These are phyloP conservation scores for Axinella damicornis DNA, from an alignment of 37 sponge, comb jelly and placozoan genomes.

Conservation along the genomic window DNA sequence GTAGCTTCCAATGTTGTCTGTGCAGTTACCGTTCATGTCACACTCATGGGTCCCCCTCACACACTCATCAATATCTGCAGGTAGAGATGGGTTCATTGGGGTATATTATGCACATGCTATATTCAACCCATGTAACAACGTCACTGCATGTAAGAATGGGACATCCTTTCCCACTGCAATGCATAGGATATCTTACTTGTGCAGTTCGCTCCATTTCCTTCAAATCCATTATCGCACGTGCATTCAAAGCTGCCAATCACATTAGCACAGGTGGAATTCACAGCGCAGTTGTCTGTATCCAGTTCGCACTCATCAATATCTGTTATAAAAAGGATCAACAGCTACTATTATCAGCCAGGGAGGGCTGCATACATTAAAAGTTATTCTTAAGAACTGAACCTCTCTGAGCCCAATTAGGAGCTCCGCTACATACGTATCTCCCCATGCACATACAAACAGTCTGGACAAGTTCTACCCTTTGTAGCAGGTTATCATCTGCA, in stretches of 20 bases:
- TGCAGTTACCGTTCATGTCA: constrained; percentile 39
- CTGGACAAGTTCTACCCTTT: no score
- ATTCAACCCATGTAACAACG: no score
- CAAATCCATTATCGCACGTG: constrained; percentile 17
- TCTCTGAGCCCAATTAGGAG: neutral
- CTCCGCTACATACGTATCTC: constrained; percentile 4
- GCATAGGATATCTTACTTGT: no score
- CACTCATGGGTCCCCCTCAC: neutral
- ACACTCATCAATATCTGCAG: constrained; percentile 37
- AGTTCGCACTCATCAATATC: constrained; percentile 44
- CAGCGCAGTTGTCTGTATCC: neutral
- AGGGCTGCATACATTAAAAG: constrained; percentile 28
- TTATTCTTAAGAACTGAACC: constrained; percentile 40
- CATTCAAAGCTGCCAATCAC: constrained; percentile 32
- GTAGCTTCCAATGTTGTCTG: constrained; percentile 54
- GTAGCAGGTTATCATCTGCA: no score
- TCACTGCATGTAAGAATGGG: no score
- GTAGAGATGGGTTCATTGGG: neutral
- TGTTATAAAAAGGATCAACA: neutral
- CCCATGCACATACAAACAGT: constrained; percentile 34
- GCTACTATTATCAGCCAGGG: neutral
- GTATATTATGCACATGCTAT: no score
- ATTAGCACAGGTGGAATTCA: constrained; percentile 16
- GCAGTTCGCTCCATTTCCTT: neutral
- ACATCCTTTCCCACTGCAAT: no score